Conservation (phyloP, 2,797 vertebrate genomes). For the Meriones psammophilus region DNA sequence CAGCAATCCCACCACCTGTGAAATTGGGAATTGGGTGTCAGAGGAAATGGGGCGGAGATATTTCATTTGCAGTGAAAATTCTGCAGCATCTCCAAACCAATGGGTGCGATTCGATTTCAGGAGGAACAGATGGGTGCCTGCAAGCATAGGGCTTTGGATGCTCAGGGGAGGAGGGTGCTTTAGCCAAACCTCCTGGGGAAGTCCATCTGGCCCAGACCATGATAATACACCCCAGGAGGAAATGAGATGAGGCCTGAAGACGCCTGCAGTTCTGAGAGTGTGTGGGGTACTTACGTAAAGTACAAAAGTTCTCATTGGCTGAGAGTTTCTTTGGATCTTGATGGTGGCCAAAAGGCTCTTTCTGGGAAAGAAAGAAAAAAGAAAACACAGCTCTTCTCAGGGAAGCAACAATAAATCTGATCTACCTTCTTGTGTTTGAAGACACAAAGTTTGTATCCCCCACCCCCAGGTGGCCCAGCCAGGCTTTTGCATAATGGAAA, state of each 20-base stretch:
- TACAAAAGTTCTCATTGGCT: background rate
- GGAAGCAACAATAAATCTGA: background rate
- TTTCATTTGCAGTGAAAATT: conserved; percentile 72
- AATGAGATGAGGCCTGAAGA: conserved; percentile 56
- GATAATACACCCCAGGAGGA: conserved; percentile 33
- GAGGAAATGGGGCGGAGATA: conserved; percentile 64
- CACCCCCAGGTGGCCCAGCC: background rate
- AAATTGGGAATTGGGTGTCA: conserved; percentile 49
- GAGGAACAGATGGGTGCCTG: conserved; percentile 69
- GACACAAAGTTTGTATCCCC: background rate
- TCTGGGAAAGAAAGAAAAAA: background rate
- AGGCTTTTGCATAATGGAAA: background rate
- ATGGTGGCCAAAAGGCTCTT: background rate
- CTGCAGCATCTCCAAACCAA: conserved; percentile 50
- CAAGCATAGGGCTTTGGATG: background rate
- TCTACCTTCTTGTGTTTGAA: background rate
- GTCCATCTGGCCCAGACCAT: conserved; percentile 59
- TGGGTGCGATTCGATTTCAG: conserved; percentile 16
- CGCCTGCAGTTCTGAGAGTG: background rate
- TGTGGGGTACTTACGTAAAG: background rate
- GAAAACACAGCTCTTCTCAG: background rate
- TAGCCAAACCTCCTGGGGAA: conserved; percentile 52
- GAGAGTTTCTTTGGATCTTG: background rate
- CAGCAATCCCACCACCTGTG: conserved; percentile 52
- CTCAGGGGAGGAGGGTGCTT: conserved; percentile 18